phyloP scores from a whole-genome alignment of 1,140 invertebrate genomes.

The Plutomurus gul region DNA sequence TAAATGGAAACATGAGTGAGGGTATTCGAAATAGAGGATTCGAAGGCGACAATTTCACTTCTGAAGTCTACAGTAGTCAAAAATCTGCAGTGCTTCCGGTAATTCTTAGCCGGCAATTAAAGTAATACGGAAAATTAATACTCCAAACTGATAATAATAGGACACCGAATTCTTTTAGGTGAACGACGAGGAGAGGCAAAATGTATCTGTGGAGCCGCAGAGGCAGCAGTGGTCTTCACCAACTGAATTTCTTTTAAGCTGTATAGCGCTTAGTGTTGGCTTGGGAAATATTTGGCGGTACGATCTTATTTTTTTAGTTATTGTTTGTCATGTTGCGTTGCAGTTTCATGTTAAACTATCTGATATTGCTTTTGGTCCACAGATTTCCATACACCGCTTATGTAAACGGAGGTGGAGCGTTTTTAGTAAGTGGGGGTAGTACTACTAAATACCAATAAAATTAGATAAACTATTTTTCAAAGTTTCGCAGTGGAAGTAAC shows the following conservation, averaged over 20 bases:
- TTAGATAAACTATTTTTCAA: slow-evolving; percentile 50
- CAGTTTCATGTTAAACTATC: neutral
- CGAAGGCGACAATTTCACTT: neutral
- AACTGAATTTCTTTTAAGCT: slow-evolving; percentile 59
- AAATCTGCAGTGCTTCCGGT: neutral
- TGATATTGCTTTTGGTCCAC: neutral
- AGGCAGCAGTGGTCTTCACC: slow-evolving; percentile 55
- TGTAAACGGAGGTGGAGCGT: slow-evolving; percentile 61
- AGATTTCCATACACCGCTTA: slow-evolving; percentile 61
- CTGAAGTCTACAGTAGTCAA: neutral
- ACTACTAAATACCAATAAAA: neutral
- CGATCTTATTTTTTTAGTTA: slow-evolving; percentile 73
- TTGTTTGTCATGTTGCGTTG: neutral
- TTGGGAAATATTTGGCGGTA: slow-evolving; percentile 62
- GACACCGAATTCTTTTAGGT: neutral
- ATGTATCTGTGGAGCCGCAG: neutral
- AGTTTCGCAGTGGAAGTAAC: too few relatives aligned
- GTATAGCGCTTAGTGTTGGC: slow-evolving; percentile 62
- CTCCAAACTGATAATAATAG: neutral
- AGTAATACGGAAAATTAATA: neutral
- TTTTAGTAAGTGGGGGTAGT: slow-evolving; percentile 55
- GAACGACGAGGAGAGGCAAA: neutral
- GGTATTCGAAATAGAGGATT: slow-evolving; percentile 1
- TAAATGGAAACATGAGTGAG: neutral
- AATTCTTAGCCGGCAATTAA: neutral